Evolutionary conservation across 1,140 invertebrate species (phyloP).

Genomic region (Cyrtorhinus lividipennis): DNA sequence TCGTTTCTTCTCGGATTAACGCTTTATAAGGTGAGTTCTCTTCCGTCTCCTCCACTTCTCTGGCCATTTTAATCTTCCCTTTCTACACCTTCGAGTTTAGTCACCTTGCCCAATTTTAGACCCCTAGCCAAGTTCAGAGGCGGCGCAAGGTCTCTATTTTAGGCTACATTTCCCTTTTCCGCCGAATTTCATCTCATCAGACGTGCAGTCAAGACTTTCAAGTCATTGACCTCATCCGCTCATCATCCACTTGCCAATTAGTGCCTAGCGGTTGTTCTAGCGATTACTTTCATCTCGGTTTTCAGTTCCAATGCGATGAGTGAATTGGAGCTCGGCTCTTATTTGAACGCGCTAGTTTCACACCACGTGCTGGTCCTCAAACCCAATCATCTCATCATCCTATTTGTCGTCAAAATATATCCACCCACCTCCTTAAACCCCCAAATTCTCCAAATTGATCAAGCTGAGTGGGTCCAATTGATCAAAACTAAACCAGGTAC

Average conservation of each 20-base stretch:
- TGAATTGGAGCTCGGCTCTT: too few relatives aligned
- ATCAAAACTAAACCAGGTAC: too few relatives aligned
- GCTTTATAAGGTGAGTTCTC: background rate
- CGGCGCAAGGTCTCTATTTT: background rate
- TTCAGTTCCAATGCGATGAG: too few relatives aligned
- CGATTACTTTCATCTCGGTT: background rate
- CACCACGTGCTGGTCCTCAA: background rate
- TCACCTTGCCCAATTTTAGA: constrained; percentile 3
- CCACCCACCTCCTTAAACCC: too few relatives aligned
- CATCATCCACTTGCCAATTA: background rate
- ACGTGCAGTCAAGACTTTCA: background rate
- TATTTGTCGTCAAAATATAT: too few relatives aligned
- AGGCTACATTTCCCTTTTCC: background rate
- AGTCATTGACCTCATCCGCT: background rate
- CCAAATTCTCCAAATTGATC: too few relatives aligned
- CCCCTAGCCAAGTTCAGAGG: background rate
- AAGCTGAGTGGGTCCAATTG: too few relatives aligned
- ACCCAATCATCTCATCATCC: background rate
- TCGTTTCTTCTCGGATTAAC: background rate
- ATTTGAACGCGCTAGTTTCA: too few relatives aligned
- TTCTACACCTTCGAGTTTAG: background rate
- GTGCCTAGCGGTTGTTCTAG: background rate
- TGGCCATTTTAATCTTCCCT: constrained; percentile 1
- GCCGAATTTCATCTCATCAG: background rate
- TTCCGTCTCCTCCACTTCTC: background rate